Evolutionary conservation across 2,113 vertebrate genomes (phyloP).

Genomic region (Bos javanicus): DNA sequence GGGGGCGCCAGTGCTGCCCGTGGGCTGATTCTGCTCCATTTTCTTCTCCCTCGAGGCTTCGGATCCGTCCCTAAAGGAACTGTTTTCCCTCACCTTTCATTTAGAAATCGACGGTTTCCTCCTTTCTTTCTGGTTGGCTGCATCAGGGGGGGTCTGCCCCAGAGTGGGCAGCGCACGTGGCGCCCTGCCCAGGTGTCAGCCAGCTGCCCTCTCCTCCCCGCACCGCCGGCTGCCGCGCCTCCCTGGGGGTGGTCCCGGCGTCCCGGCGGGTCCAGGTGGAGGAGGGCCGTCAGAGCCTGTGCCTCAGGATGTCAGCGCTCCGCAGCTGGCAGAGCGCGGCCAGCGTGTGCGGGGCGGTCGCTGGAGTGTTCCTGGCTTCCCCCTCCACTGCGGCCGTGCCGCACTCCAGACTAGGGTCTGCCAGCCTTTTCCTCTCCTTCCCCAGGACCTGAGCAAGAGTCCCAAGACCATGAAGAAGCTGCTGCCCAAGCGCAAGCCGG

Average conservation of each 20-base stretch:
- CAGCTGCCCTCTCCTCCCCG: neutral
- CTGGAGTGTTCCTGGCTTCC: too few relatives aligned
- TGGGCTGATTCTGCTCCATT: neutral
- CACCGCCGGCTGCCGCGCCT: neutral
- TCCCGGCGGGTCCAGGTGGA: neutral
- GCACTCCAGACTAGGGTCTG: neutral
- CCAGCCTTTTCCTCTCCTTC: neutral
- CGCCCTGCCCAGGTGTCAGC: neutral
- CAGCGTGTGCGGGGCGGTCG: rapidly evolving
- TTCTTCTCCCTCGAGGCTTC: neutral
- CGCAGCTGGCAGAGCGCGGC: neutral
- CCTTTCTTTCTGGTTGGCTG: neutral
- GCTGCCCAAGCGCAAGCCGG: conserved; percentile 96
- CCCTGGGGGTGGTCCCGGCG: neutral
- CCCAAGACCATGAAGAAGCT: conserved; percentile 99
- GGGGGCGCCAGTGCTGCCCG: neutral
- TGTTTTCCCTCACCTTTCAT: neutral
- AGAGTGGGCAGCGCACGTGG: neutral
- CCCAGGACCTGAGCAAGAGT: conserved; percentile 97
- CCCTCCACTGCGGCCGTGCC: neutral
- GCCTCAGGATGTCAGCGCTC: neutral
- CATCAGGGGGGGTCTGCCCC: neutral
- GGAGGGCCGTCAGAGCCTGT: rapidly evolving
- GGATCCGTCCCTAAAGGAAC: neutral
- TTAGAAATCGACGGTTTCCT: neutral